Evolutionary conservation across 2,797 vertebrate species (phyloP).

Genomic region (Hyperoplus immaculatus): DNA sequence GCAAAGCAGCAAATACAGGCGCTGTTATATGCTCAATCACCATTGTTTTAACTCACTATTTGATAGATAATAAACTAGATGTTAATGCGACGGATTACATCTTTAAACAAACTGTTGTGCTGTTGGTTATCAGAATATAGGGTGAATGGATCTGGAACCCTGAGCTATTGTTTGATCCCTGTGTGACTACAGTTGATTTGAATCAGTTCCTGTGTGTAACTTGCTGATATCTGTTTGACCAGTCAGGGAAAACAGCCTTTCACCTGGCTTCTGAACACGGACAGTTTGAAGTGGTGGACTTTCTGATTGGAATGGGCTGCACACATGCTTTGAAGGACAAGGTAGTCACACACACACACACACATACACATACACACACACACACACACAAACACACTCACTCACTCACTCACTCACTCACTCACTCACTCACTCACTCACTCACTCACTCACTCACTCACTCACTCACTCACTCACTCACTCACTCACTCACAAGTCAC

Average conservation of each 20-base stretch:
- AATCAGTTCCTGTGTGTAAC: background rate
- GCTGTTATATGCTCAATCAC: no score
- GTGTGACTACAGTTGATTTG: background rate
- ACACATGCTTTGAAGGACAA: constrained; percentile 88
- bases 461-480: background rate
- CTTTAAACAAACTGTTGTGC: background rate
- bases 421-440: background rate
- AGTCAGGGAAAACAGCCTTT: constrained; percentile 89
- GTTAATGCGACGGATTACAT: no score
- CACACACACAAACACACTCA: background rate
- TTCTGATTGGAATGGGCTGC: constrained; percentile 89
- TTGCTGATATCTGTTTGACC: constrained; percentile 35
- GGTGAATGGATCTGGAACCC: background rate
- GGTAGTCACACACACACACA: constrained; percentile 75
- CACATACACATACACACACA: background rate
- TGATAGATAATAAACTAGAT: no score
- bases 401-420: background rate
- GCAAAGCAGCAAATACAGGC: no score
- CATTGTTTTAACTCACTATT: no score
- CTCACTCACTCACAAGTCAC: background rate
- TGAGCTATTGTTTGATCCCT: background rate
- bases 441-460: background rate
- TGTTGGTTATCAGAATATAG: background rate
- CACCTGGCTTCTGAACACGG: constrained; percentile 89
- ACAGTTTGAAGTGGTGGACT: constrained; percentile 87